Percentiles rank a stretch among this genome's conserved stretches.
phyloP scores from a whole-genome alignment of 2,113 vertebrate species.

The Serilophus lunatus region DNA sequence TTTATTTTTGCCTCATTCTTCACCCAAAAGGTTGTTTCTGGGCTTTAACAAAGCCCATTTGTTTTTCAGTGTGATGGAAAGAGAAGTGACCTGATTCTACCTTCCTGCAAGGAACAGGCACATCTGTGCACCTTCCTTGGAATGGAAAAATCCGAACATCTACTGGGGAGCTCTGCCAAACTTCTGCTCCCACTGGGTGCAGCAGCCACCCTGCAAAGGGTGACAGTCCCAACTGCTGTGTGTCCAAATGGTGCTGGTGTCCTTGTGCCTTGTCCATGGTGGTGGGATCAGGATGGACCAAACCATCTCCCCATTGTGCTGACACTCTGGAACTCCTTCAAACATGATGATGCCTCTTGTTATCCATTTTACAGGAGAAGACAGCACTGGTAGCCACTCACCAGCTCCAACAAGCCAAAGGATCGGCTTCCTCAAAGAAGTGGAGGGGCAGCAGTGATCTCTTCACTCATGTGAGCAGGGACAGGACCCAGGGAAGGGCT shows the following conservation, averaged over 20 bases:
- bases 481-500: neutral
- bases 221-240: neutral
- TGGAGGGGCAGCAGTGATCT: neutral
- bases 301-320: neutral
- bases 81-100: constrained; percentile 34
- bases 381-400: neutral
- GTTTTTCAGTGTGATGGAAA: neutral
- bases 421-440: neutral
- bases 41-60: neutral
- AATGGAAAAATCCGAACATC: neutral
- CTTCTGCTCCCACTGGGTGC: neutral
- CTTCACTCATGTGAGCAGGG: neutral
- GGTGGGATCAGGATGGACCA: neutral
- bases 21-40: neutral
- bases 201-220: neutral
- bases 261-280: fast-evolving
- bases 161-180: neutral
- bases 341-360: fast-evolving
- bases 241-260: fast-evolving
- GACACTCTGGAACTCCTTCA: neutral
- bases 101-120: neutral
- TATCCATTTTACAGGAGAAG: neutral
- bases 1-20: neutral
- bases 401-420: neutral
- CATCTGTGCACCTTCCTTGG: fast-evolving